Base-by-base conservation (phyloP, 2,113 vertebrate species). In the Cynoglossus semilaevis region DNA sequence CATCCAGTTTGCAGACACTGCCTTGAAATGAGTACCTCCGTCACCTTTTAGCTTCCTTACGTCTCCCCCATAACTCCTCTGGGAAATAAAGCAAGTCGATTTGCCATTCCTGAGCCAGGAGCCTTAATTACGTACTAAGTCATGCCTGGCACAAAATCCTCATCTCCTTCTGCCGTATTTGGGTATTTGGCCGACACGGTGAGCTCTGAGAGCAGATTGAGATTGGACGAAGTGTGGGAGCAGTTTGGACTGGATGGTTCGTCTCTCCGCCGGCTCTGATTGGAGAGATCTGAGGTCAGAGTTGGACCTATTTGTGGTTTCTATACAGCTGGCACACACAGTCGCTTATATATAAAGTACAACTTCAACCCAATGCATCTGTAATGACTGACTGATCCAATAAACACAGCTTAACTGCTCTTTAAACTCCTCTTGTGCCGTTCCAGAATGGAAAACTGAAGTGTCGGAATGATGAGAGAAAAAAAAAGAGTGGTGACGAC, bases 41-140 rank as follows among this genome's bases (percentile, higher is more conserved):
- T 82, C 76, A 72, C 49, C 58, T 87, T 86, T 79, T 81, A 81
- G 72, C 83, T 76, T 81, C 70, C 75, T 78, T 85, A 85, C 81
- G 74, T 75, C 74, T 76, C 52, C 59, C n/a, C 74, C 64, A 80
- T 77, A 87, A 82, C 84, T 84, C 76, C 74, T 75, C 72, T 64
- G 72, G 77, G 74, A 85, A 83, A 85, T 82, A 79, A 70, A 74
- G 77, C 71, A 58, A 81, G 84, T 87, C 84, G 85, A 89, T 81
- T 89, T 90, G 83, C 80, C 82, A 81, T 84, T 77, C 63, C 70
- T 79, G 84, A 84, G 84, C 82, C 78, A 85, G 78, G 55, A 29
- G 67, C 81, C 80, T 89, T 90, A 88, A 90, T 89, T 90, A 90
- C 68, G 69, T 80, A 87, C 87, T 91, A 90, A 90, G 88, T 90